phyloP scores from a whole-genome alignment of 2,888 invertebrate species.

The Agrochola lychnidis region DNA sequence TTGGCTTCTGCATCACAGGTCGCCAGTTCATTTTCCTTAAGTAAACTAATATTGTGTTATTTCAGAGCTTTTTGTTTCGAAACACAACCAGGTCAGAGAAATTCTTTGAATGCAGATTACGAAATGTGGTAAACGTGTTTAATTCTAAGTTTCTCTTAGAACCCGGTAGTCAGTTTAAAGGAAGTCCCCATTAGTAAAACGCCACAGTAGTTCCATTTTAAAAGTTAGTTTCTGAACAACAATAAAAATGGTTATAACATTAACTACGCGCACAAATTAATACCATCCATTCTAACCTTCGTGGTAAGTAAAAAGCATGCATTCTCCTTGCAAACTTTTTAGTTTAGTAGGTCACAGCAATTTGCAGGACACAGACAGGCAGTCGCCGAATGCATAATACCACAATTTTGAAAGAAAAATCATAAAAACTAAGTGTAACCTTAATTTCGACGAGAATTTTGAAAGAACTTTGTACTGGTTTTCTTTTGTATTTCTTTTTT shows the following conservation, averaged over 20 bases:
- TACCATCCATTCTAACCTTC: conserved; percentile 20
- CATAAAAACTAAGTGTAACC: conserved; percentile 5
- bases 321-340: conserved; percentile 52
- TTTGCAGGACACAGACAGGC: conserved; percentile 53
- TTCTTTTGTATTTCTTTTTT: neutral
- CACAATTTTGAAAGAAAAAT: conserved; percentile 7
- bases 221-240: conserved; percentile 16
- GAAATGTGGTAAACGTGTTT: too few species aligned
- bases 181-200: neutral
- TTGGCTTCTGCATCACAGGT: too few species aligned
- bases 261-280: conserved; percentile 18
- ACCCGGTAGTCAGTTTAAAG: too few species aligned
- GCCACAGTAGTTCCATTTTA: neutral
- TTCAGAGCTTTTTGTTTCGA: too few species aligned
- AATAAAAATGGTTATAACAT: conserved; percentile 20
- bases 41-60: too few species aligned
- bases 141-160: too few species aligned
- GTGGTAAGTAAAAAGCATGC: conserved; percentile 27
- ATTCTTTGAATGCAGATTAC: too few species aligned
- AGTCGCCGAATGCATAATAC: conserved; percentile 48
- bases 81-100: too few species aligned
- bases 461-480: neutral
- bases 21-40: too few species aligned
- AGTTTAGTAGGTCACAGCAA: conserved; percentile 60
- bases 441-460: neutral